Conservation (phyloP, 2,888 invertebrate genomes). For the Eristalis pertinax region DNA sequence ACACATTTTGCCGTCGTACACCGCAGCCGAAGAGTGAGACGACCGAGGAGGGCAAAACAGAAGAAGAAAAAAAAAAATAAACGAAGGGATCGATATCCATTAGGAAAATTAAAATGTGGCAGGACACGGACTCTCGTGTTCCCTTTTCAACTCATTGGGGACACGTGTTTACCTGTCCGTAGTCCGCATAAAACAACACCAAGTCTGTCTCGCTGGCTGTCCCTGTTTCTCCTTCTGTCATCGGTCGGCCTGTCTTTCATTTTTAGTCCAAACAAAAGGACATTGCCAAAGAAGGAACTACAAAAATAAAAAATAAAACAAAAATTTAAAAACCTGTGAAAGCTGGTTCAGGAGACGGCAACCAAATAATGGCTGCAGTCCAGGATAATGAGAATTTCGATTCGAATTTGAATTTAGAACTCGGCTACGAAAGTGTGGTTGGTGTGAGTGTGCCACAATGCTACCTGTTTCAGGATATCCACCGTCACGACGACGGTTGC, state of each 20-base stretch:
- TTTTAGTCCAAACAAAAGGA: slow-evolving; percentile 54
- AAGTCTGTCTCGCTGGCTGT: slow-evolving; percentile 16
- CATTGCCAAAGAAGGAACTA: slow-evolving; percentile 17
- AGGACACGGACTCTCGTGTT: slow-evolving; percentile 74
- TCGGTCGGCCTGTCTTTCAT: slow-evolving; percentile 33
- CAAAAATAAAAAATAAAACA: not conserved
- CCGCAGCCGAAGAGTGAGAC: slow-evolving; percentile 1
- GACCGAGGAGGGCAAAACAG: slow-evolving; percentile 2
- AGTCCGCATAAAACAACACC: slow-evolving; percentile 47
- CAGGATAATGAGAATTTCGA: slow-evolving; percentile 58
- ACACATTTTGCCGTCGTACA: slow-evolving; percentile 15
- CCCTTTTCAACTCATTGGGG: slow-evolving; percentile 71
- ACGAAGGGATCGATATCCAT: slow-evolving; percentile 81
- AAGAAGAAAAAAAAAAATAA: slow-evolving; percentile 35
- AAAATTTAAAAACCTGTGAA: slow-evolving; percentile 7
- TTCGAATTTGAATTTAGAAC: slow-evolving; percentile 41
- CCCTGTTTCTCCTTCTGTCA: slow-evolving; percentile 29
- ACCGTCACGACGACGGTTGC: slow-evolving; percentile 13
- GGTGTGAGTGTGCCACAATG: not conserved
- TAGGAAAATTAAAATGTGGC: slow-evolving; percentile 82
- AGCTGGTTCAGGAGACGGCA: slow-evolving; percentile 27
- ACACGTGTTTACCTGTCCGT: slow-evolving; percentile 69
- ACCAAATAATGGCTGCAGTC: slow-evolving; percentile 58
- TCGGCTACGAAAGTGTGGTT: not conserved
- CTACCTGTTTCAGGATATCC: slow-evolving; percentile 30